A percentile compares a stretch with the other conserved stretches of the same genome.
phyloP scores from a whole-genome alignment of 2,797 vertebrate species.

The Anguilla megastoma region DNA sequence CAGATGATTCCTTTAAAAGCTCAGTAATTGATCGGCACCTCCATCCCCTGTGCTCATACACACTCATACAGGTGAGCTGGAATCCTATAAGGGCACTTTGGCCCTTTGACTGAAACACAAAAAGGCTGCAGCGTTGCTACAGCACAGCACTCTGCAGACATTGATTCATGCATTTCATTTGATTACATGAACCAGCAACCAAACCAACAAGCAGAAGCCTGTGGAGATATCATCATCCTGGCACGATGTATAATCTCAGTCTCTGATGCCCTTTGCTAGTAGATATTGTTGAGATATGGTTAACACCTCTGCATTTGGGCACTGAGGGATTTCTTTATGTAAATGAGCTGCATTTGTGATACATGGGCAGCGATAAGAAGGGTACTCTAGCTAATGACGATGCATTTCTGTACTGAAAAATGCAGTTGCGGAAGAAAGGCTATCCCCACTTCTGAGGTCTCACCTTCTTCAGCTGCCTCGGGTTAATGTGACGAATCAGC shows the following conservation, averaged over 20 bases:
- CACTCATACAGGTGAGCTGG: background rate
- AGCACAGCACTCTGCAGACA: background rate
- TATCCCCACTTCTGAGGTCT: background rate
- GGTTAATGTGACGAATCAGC: background rate
- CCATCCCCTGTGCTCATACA: background rate
- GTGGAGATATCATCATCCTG: background rate
- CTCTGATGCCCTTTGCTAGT: background rate
- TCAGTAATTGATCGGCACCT: background rate
- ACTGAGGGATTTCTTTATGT: conserved; percentile 2
- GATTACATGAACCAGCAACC: background rate
- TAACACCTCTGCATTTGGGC: background rate
- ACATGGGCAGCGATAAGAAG: background rate
- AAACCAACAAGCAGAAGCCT: background rate
- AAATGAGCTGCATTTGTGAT: background rate
- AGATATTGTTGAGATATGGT: background rate
- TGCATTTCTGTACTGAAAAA: background rate
- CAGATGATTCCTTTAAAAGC: background rate
- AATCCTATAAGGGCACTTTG: background rate
- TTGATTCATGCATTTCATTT: background rate
- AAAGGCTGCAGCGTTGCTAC: background rate
- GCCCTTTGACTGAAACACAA: background rate
- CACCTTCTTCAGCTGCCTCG: background rate
- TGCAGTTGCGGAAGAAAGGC: background rate
- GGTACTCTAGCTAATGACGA: background rate
- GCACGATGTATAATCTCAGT: background rate